Conservation (phyloP, 1,140 invertebrate genomes). For the Galleria mellonella region DNA sequence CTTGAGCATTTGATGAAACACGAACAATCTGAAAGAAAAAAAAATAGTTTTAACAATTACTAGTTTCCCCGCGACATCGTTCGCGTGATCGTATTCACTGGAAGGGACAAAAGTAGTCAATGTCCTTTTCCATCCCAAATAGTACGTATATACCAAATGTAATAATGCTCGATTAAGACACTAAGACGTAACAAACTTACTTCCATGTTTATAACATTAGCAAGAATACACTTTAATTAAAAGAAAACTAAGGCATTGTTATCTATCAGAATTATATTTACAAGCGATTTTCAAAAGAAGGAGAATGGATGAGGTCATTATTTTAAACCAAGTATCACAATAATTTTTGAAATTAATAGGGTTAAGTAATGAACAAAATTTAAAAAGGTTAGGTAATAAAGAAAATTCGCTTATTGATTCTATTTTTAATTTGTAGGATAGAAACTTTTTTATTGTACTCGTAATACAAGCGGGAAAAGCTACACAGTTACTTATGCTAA, state of each 20-base stretch:
- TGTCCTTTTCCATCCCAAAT: too few species aligned
- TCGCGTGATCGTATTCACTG: neutral
- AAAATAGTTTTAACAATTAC: neutral
- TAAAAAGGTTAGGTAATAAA: too few species aligned
- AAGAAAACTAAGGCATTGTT: neutral
- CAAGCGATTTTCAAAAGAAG: too few species aligned
- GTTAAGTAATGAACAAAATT: too few species aligned
- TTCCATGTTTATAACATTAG: neutral
- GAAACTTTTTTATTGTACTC: too few species aligned
- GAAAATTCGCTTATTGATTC: too few species aligned
- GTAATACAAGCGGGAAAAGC: too few species aligned
- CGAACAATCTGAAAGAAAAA: constrained; percentile 39
- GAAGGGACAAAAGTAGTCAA: neutral
- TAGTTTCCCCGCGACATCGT: neutral
- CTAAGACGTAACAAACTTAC: too few species aligned
- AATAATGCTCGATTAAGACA: neutral
- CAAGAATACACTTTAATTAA: neutral
- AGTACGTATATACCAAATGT: too few species aligned
- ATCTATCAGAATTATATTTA: neutral
- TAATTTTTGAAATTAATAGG: neutral
- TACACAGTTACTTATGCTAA: too few species aligned
- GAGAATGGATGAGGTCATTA: too few species aligned
- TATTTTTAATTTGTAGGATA: too few species aligned
- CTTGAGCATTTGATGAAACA: constrained; percentile 35
- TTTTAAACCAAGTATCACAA: neutral